Conservation (phyloP, 1,140 invertebrate species). For the Amphibalanus amphitrite region DNA sequence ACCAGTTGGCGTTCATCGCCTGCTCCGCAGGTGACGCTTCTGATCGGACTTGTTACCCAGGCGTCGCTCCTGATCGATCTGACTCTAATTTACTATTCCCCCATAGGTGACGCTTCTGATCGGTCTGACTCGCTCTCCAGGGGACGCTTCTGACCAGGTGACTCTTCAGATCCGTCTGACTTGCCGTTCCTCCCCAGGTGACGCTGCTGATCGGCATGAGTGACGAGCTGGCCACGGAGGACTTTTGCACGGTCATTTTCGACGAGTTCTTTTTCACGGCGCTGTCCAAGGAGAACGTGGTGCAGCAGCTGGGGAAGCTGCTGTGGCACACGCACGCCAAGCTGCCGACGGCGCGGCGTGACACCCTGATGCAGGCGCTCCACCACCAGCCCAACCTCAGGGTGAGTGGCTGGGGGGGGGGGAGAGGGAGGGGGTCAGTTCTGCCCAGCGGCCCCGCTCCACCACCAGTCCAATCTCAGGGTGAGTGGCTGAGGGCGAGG, state of each 20-base stretch:
- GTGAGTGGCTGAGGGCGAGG: constrained; percentile 4
- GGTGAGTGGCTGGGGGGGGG: constrained; percentile 3
- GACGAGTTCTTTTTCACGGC: constrained; percentile 90
- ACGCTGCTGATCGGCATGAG: constrained; percentile 67
- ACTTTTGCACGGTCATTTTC: constrained; percentile 88
- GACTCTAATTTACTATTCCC: no score
- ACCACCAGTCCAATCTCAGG: neutral
- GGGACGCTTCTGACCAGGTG: no score
- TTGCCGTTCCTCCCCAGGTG: constrained; percentile 46
- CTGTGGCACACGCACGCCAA: constrained; percentile 82
- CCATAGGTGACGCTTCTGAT: neutral
- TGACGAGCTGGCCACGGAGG: constrained; percentile 83
- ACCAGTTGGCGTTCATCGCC: no score
- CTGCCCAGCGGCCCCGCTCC: neutral
- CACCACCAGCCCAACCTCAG: constrained; percentile 32
- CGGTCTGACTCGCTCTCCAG: constrained; percentile 2
- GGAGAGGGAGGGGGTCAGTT: no score
- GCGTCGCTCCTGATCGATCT: no score
- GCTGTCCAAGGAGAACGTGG: constrained; percentile 72
- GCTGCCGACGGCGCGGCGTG: constrained; percentile 55
- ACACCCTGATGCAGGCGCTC: constrained; percentile 68
- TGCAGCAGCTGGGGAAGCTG: constrained; percentile 78
- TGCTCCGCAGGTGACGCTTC: neutral
- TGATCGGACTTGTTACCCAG: no score
- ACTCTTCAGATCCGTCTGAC: no score